A percentile compares a stretch with the other conserved stretches of the same genome.
These are phyloP conservation scores for Orchesella flavescens DNA, from an alignment of 2,888 invertebrate species.

Conservation along the genomic window DNA sequence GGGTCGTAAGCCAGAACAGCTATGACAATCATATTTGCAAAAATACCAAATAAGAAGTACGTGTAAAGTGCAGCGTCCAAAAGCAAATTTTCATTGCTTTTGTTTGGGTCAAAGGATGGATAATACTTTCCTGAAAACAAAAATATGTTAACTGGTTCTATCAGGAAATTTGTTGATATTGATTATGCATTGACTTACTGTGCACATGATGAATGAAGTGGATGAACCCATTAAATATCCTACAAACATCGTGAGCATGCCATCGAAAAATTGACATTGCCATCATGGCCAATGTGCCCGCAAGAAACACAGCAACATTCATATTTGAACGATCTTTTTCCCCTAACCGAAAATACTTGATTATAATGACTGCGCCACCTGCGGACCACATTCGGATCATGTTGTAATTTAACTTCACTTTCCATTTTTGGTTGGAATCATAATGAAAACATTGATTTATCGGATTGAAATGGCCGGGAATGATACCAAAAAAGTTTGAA, in stretches of 20 bases:
- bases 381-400: too few species aligned
- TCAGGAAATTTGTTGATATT: neutral
- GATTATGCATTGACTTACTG: too few species aligned
- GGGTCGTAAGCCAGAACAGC: constrained; percentile 9
- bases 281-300: neutral
- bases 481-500: too few species aligned
- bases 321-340: too few species aligned
- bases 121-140: neutral
- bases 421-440: too few species aligned
- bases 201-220: neutral
- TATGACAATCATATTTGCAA: neutral
- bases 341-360: too few species aligned
- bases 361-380: too few species aligned
- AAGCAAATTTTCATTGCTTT: neutral
- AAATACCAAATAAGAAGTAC: neutral
- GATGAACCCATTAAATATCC: neutral
- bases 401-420: too few species aligned
- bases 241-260: neutral
- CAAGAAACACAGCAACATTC: too few species aligned
- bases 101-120: neutral
- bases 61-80: neutral
- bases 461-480: too few species aligned
- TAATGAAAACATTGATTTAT: too few species aligned
- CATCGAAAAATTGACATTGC: neutral
- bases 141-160: neutral